These are phyloP conservation scores for Porites evermanni DNA, from an alignment of 92 coral and sea anemone genomes.

Conservation along the genomic window DNA sequence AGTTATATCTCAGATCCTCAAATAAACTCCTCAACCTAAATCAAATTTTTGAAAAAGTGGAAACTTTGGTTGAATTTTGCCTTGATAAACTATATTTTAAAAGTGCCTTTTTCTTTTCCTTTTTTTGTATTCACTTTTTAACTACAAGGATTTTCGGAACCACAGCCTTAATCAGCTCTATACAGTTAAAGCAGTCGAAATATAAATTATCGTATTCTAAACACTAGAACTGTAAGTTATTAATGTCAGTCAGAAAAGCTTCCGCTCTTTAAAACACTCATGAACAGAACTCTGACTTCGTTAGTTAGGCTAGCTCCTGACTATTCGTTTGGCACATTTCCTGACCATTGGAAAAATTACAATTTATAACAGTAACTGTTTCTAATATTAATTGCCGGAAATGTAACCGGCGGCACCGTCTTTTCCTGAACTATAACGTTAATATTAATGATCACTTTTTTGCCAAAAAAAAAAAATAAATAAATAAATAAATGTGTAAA, in stretches of 20 bases:
- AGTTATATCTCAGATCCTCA: not conserved
- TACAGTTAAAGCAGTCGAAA: constrained; percentile 5
- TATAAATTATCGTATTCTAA: constrained; percentile 9
- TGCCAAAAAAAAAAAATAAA: not conserved
- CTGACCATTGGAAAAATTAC: constrained; percentile 1
- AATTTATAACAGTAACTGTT: constrained; percentile 33
- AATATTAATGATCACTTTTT: not conserved
- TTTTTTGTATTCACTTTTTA: not conserved
- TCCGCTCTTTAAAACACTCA: constrained; percentile 21
- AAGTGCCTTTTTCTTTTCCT: too few relatives aligned
- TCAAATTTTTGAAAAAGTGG: not conserved
- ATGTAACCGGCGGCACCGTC: not conserved
- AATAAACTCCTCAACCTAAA: not conserved
- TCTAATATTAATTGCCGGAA: constrained; percentile 41
- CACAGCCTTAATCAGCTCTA: not conserved
- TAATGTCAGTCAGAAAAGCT: constrained; percentile 5
- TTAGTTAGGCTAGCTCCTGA: constrained; percentile 34
- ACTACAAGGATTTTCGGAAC: not conserved
- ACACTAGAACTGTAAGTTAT: not conserved
- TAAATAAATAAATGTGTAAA: too few relatives aligned
- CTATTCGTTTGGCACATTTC: constrained; percentile 14
- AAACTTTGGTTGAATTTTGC: not conserved
- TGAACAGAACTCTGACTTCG: constrained; percentile 12
- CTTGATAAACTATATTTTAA: not conserved
- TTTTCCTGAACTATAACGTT: too few relatives aligned